phyloP scores from a whole-genome alignment of 2,888 invertebrate genomes.

The Copidosoma aretas region DNA sequence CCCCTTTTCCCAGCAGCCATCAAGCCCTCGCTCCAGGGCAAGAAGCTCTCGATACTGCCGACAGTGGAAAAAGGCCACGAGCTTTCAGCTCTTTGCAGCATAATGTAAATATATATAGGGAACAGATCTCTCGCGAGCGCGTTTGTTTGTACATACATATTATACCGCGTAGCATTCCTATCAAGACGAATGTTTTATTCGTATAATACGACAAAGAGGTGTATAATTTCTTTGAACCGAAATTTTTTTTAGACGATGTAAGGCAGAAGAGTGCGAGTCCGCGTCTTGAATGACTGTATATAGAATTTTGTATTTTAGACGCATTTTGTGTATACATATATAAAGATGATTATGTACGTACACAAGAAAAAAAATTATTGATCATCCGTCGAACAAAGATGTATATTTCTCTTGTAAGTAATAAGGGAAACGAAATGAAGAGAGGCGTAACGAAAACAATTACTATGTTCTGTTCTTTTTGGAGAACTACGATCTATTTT shows the following conservation, averaged over 20 bases:
- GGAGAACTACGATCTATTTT: background rate
- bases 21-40: constrained; percentile 73
- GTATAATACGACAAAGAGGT: constrained; percentile 11
- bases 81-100: constrained; percentile 85
- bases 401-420: too few relatives aligned
- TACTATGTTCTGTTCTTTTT: background rate
- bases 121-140: background rate
- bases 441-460: background rate
- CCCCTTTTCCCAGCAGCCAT: constrained; percentile 57
- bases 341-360: too few relatives aligned
- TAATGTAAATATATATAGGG: constrained; percentile 70
- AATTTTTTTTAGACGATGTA: too few relatives aligned
- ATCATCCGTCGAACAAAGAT: too few relatives aligned
- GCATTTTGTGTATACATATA: constrained; percentile 9
- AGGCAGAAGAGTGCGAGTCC: too few relatives aligned
- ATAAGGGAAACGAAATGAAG: background rate
- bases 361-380: too few relatives aligned
- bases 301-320: constrained; percentile 26
- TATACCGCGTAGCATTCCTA: constrained; percentile 31
- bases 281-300: constrained; percentile 19
- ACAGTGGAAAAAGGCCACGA: constrained; percentile 78
- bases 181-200: constrained; percentile 6
- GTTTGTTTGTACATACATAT: constrained; percentile 24
- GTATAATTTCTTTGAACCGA: constrained; percentile 17
- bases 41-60: constrained; percentile 74